Conservation (phyloP, 2,888 invertebrate genomes). For the Embidobia sp. region DNA sequence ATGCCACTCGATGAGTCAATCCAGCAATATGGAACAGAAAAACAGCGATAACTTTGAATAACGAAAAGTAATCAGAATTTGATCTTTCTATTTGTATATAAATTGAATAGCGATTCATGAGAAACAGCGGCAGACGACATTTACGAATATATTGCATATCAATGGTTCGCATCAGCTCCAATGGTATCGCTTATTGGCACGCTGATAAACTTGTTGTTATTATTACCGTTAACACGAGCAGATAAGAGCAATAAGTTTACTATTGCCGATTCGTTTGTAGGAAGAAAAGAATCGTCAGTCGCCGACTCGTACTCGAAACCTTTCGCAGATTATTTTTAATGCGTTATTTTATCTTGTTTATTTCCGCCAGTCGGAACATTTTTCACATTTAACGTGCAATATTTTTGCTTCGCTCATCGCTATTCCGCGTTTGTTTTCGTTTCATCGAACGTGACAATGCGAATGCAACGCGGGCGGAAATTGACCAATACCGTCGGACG, state of each 20-base stretch:
- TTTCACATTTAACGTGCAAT: too few species aligned
- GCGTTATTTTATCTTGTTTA: constrained; percentile 39
- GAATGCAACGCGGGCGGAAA: too few species aligned
- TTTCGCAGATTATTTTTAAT: constrained; percentile 10
- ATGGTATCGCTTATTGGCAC: constrained; percentile 36
- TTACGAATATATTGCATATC: constrained; percentile 39
- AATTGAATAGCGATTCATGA: neutral
- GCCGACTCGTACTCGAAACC: constrained; percentile 10
- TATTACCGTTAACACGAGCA: constrained; percentile 34
- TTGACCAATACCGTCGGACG: too few species aligned
- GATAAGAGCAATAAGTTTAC: constrained; percentile 54
- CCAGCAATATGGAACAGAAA: too few species aligned
- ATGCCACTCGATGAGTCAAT: too few species aligned
- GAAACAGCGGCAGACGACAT: neutral
- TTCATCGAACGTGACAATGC: constrained; percentile 21
- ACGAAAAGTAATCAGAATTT: too few species aligned
- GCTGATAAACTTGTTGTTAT: constrained; percentile 45
- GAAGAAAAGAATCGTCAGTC: constrained; percentile 13
- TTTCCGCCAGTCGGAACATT: constrained; percentile 19
- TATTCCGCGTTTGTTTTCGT: constrained; percentile 23
- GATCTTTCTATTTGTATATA: too few species aligned
- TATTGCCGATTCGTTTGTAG: constrained; percentile 30
- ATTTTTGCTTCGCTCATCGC: too few species aligned
- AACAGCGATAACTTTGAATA: too few species aligned
- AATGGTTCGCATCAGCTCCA: constrained; percentile 29